Base-by-base conservation (phyloP, 2,888 invertebrate genomes). In the Sinhomidia bicolor region DNA sequence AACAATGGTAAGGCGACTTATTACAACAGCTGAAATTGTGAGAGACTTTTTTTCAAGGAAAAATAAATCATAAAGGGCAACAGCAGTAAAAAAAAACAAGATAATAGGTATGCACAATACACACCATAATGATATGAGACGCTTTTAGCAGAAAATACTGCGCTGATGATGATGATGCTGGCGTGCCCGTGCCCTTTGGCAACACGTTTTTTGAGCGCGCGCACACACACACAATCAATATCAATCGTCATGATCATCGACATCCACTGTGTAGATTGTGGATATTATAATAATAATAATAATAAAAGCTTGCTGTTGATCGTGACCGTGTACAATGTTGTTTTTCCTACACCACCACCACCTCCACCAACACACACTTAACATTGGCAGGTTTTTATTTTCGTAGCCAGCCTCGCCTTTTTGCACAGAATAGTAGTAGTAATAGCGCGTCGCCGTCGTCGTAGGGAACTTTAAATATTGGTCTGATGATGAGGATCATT, bases 31-130 rank as follows among this genome's bases (percentile, higher is more conserved):
- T 60, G 6, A 7, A 7, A 23, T 20, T 41, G 5, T 1, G 20
- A 83, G 44, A 5, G 71, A 20, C n/a, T 54, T 10, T 36, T 78
- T 80, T 81, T 86, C 86, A 86, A 86, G 86, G 86, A 86, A 86
- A 86, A 85, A 79, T 68, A 85, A 85, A 85, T 80, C 79, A 85
- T 85, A 85, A 85, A 86, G 41, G 26, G 20, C 29, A 47, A 76
- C 12, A 78, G 76, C 12, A 78, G 20, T 29, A 78, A 51, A 78
- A 54, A 54, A 78, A 54, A 20, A 54, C 51, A 14, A 20, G n/a
- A n/a, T n/a, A n/a, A n/a, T n/a, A n/a, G n/a, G n/a, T n/a, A n/a
- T n/a, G n/a, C n/a, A n/a, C n/a, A n/a, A 60, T 20, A 51, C 57
- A 57, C 41, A 65, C 41, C 26, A 81, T 29, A n/a, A 32, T 36